Conservation (phyloP, 2,888 invertebrate species). For the Caenorhabditis sp. region DNA sequence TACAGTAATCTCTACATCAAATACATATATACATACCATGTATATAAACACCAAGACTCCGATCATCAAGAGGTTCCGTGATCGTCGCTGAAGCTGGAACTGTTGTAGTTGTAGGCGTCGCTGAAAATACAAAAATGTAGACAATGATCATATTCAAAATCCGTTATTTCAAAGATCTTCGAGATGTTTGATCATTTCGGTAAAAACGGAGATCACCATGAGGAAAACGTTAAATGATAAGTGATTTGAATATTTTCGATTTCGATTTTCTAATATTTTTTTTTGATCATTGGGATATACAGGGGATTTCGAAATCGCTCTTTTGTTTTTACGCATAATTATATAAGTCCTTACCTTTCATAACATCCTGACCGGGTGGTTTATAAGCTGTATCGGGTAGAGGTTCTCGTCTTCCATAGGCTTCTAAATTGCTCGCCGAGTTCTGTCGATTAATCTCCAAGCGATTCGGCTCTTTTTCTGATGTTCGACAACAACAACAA, state of each 20-base stretch:
- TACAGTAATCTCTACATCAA: too few species aligned
- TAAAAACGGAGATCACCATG: too few species aligned
- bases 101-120: background rate
- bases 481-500: conserved; percentile 11
- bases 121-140: background rate
- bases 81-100: background rate
- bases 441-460: conserved; percentile 15
- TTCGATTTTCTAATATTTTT: conserved; percentile 1
- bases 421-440: conserved; percentile 37
- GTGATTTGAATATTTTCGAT: background rate
- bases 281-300: background rate
- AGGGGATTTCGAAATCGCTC: too few species aligned
- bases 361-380: background rate
- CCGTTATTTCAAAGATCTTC: too few species aligned
- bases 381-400: conserved; percentile 23
- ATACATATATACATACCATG: too few species aligned
- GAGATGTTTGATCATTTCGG: too few species aligned
- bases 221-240: conserved; percentile 2
- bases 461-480: background rate
- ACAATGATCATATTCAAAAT: background rate
- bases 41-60: background rate
- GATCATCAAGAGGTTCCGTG: background rate
- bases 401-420: conserved; percentile 20
- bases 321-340: background rate
- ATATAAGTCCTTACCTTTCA: background rate